These are phyloP conservation scores for Meghimatium bilineatum DNA, from an alignment of 2,888 invertebrate genomes.

Conservation along the genomic window DNA sequence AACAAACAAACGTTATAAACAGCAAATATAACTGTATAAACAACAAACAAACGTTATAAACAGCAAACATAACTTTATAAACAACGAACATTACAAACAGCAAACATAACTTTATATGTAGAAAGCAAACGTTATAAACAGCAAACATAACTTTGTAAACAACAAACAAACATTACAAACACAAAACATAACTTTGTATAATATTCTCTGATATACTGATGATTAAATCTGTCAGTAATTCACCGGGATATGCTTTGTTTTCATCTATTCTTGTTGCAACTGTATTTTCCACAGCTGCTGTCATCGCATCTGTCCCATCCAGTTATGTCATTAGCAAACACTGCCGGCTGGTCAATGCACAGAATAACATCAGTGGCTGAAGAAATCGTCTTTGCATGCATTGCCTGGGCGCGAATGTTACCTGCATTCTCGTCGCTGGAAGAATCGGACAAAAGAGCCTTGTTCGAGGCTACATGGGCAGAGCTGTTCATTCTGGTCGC, in stretches of 20 bases:
- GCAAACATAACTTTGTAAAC: no score
- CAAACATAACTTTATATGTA: no score
- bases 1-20: no score
- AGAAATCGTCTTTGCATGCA: conserved; percentile 29
- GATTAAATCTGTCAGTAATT: no score
- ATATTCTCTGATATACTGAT: no score
- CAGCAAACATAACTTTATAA: no score
- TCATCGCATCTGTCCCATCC: conserved; percentile 4
- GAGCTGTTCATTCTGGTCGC: conserved; percentile 41
- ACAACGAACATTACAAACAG: no score
- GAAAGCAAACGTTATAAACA: no score
- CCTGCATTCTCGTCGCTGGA: conserved; percentile 28
- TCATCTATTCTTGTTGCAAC: not conserved
- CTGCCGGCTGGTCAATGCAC: conserved; percentile 1
- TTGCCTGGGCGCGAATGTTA: conserved; percentile 35
- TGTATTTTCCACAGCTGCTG: conserved; percentile 9
- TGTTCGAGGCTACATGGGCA: conserved; percentile 43
- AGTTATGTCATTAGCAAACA: conserved; percentile 16
- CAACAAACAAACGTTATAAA: no score
- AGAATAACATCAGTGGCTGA: conserved; percentile 38
- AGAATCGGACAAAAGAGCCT: conserved; percentile 28
- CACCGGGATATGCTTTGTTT: not conserved
- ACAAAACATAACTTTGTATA: no score
- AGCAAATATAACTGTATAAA: no score
- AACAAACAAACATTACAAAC: no score